phyloP scores from a whole-genome alignment of 2,113 vertebrate genomes.

The Halcyon senegalensis region DNA sequence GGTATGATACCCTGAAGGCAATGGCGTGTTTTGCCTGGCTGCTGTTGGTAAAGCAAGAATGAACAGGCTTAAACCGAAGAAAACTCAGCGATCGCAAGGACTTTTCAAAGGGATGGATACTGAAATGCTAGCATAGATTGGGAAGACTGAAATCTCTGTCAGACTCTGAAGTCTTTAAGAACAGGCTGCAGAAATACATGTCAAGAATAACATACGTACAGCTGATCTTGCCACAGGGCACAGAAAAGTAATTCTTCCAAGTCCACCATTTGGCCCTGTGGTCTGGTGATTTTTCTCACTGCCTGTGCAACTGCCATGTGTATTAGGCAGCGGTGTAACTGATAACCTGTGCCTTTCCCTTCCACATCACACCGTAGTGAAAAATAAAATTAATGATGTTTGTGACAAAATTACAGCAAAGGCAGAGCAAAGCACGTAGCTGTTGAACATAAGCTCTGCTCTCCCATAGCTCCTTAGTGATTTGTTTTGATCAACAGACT shows the following conservation, averaged over 20 bases:
- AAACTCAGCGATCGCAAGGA: neutral
- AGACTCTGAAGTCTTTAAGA: neutral
- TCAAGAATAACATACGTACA: neutral
- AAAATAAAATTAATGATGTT: neutral
- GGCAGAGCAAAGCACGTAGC: neutral
- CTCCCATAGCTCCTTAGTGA: neutral
- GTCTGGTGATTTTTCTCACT: neutral
- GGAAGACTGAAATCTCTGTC: neutral
- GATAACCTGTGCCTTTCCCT: neutral
- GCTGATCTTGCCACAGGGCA: neutral
- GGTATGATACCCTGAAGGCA: neutral
- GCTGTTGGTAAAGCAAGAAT: neutral
- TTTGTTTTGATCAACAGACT: neutral
- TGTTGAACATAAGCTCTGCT: neutral
- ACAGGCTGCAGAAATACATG: neutral
- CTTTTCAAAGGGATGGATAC: neutral
- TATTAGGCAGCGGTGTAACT: neutral
- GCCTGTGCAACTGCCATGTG: neutral
- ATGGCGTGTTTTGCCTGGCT: neutral
- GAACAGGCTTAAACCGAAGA: neutral
- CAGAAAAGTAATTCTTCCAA: neutral
- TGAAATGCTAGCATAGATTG: neutral
- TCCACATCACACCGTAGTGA: neutral
- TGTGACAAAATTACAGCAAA: neutral
- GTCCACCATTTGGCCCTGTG: neutral